These are phyloP conservation scores for Autographa gamma DNA, from an alignment of 2,888 invertebrate species.

Conservation along the genomic window DNA sequence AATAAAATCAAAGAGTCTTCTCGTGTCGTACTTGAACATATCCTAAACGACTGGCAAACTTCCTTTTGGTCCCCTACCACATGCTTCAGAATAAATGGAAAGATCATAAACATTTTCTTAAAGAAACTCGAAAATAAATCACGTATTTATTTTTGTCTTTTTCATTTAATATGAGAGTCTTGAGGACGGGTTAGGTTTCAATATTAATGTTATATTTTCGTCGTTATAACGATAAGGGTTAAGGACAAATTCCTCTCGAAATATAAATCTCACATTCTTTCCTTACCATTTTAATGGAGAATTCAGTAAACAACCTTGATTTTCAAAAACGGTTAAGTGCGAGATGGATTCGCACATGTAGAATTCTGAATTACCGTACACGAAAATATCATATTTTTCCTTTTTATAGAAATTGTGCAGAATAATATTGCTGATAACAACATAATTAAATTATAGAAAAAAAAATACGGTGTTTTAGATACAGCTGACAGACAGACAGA, in stretches of 20 bases:
- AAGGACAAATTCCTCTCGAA: neutral
- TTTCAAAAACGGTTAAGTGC: too few relatives aligned
- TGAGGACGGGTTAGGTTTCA: neutral
- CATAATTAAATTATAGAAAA: too few relatives aligned
- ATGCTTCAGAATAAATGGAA: neutral
- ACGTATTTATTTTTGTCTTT: neutral
- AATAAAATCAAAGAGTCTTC: slow-evolving; percentile 62
- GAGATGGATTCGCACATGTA: too few relatives aligned
- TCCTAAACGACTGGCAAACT: slow-evolving; percentile 53
- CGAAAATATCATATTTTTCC: too few relatives aligned
- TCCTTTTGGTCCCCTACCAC: slow-evolving; percentile 47
- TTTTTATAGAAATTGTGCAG: too few relatives aligned
- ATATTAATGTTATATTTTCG: neutral
- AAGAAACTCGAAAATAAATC: neutral
- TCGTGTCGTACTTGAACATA: slow-evolving; percentile 53
- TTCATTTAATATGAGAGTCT: neutral
- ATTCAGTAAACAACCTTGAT: too few relatives aligned
- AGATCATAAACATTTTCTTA: neutral
- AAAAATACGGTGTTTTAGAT: too few relatives aligned
- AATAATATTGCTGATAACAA: too few relatives aligned
- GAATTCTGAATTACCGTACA: too few relatives aligned
- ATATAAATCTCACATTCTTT: neutral
- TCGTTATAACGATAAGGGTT: neutral
- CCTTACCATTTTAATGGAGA: too few relatives aligned
- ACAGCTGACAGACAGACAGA: too few relatives aligned